Base-by-base conservation (phyloP, 1,140 invertebrate species). In the Bradynema listronoti region DNA sequence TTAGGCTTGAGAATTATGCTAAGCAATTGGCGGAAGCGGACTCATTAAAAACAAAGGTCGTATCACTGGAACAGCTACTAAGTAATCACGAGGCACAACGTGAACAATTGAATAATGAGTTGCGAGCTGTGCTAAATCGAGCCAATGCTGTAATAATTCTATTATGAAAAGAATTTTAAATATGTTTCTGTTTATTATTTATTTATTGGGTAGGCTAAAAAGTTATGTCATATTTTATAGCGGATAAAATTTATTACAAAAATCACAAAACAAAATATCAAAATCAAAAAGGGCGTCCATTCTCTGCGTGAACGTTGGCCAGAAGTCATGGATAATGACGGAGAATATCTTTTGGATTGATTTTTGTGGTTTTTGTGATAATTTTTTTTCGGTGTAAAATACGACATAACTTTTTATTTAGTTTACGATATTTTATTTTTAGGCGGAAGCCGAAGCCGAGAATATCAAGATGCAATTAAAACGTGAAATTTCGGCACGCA, bases 1-100 rank as follows among this genome's bases (percentile, higher is more conserved):
- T 27, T 4, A 61, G 59, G 30, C 30, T 61, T 29, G 50, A 61
- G 45, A 43, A 30, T 22, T 61, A 45, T 22, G 43, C 43, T 16
- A 60, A 60, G 16, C 57, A 61, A 59, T n/a, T 61, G 33, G 50
- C 59, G 1, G 59, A 55, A 36, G 32, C 30, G 27, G 59, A 61
- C 22, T 30, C 42, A 30, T 16, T 42, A 3, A 47, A 61, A 36
- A 61, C 30, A 27, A 55, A 58, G 30, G 32, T 57, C 34, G 49
- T 49, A 7, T 61, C 49, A 36, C 19, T 61, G 52, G 59, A 61
- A n/a, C 59, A 61, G 24, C 54, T 49, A 32, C 43, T 61, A 16
- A 42, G 22, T 47, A 61, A 61, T 49, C 33, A 46, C 22, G 39
- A 46, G 4, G 59, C 42, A 7, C 45, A 41, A n/a, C 45, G 42